Evolutionary conservation across 2,888 invertebrate species (phyloP).

Genomic region (Anorthoa munda): DNA sequence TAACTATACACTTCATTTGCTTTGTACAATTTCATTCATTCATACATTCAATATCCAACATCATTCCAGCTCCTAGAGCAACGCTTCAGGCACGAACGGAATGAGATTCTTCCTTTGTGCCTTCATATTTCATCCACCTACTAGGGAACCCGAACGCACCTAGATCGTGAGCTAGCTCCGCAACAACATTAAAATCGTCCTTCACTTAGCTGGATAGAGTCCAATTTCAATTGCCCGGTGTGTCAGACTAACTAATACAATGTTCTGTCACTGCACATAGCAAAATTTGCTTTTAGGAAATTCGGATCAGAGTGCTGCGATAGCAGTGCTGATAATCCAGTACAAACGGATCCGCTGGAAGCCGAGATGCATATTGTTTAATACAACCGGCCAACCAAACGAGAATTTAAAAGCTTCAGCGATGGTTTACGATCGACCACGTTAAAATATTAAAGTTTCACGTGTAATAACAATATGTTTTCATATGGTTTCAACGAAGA

Average conservation of each 20-base stretch:
- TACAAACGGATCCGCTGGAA: slow-evolving; percentile 78
- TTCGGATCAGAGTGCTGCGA: slow-evolving; percentile 74
- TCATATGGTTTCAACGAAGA: slow-evolving; percentile 8
- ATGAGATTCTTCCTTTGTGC: slow-evolving; percentile 86
- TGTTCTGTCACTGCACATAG: slow-evolving; percentile 78
- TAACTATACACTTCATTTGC: slow-evolving; percentile 64
- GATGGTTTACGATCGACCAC: slow-evolving; percentile 52
- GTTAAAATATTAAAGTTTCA: slow-evolving; percentile 58
- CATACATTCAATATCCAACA: slow-evolving; percentile 76
- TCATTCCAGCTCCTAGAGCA: slow-evolving; percentile 69
- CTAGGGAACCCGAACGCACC: slow-evolving; percentile 76
- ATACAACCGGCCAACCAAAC: slow-evolving; percentile 65
- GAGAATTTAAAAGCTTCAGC: slow-evolving; percentile 71
- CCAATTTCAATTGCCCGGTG: slow-evolving; percentile 69
- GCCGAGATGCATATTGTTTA: slow-evolving; percentile 75
- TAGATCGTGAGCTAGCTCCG: slow-evolving; percentile 65
- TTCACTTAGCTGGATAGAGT: slow-evolving; percentile 74
- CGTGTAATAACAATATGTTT: slow-evolving; percentile 39
- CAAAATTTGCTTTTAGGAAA: slow-evolving; percentile 84
- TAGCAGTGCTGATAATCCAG: slow-evolving; percentile 80
- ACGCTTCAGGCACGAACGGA: slow-evolving; percentile 80
- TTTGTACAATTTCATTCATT: slow-evolving; percentile 71
- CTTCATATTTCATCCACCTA: slow-evolving; percentile 85
- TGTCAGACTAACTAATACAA: slow-evolving; percentile 74
- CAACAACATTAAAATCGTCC: slow-evolving; percentile 68